Evolutionary conservation across 2,797 vertebrate genomes (phyloP).

Genomic region (Eidolon dupreanum): DNA sequence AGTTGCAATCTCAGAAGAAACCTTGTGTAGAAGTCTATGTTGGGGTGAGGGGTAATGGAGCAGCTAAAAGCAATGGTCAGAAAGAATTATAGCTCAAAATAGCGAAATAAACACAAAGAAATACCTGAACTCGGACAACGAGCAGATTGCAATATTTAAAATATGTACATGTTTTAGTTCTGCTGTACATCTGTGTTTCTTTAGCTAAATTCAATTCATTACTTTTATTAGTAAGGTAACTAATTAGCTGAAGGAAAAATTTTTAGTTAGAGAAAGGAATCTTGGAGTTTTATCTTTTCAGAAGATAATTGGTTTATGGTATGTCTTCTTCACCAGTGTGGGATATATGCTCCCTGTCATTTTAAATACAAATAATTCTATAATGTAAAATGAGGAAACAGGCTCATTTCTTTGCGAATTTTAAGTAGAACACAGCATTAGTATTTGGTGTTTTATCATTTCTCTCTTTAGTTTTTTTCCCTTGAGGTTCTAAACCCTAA

Average conservation of each 20-base stretch:
- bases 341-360: neutral
- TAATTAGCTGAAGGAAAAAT: neutral
- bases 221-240: neutral
- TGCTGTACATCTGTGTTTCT: neutral
- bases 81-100: neutral
- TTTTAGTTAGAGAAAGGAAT: neutral
- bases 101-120: neutral
- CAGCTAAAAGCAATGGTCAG: neutral
- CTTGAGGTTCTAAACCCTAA: neutral
- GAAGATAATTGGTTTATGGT: neutral
- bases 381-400: neutral
- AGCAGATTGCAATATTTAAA: neutral
- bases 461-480: neutral
- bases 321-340: neutral
- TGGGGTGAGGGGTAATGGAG: too few relatives aligned
- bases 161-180: too few relatives aligned
- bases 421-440: neutral
- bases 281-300: neutral
- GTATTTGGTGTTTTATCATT: neutral
- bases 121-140: neutral
- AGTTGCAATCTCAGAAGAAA: neutral
- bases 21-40: fast-evolving
- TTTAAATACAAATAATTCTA: neutral
- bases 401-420: fast-evolving
- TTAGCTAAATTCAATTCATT: neutral